Percentiles rank a stretch among this genome's conserved stretches.
Evolutionary conservation across 2,797 vertebrate species (phyloP).

Genomic region (Babyrousa celebensis): DNA sequence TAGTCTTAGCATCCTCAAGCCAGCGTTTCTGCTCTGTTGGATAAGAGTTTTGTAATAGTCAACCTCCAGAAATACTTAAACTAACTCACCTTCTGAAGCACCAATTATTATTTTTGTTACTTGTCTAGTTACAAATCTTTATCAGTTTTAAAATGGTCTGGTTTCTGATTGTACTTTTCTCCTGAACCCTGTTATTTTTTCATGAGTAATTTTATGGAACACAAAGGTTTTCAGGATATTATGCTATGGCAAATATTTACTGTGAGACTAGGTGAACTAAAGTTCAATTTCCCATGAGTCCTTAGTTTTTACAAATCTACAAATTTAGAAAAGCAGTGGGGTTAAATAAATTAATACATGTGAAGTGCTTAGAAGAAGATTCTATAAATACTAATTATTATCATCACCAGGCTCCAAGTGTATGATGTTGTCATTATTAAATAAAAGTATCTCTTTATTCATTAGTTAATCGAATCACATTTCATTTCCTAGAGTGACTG

Average conservation of each 20-base stretch:
- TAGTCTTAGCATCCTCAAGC: not conserved
- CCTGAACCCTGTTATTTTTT: not conserved
- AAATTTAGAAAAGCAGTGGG: slow-evolving; percentile 15
- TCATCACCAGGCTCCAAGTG: not conserved
- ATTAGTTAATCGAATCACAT: not conserved
- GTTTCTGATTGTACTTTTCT: not conserved
- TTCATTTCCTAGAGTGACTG: not conserved
- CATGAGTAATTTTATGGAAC: not conserved
- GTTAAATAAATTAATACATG: not conserved
- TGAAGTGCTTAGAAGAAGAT: not conserved
- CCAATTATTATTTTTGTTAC: not conserved
- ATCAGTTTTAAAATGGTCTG: not conserved
- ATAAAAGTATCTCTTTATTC: not conserved
- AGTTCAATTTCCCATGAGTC: not conserved
- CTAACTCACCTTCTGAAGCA: not conserved
- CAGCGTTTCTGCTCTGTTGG: not conserved
- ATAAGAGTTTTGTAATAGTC: not conserved
- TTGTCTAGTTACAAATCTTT: not conserved
- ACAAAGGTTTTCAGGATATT: not conserved
- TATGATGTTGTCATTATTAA: not conserved
- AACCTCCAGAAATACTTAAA: not conserved
- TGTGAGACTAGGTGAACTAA: not conserved
- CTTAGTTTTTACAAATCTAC: not conserved
- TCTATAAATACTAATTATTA: not conserved
- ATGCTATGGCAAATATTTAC: not conserved